phyloP scores from a whole-genome alignment of 2,113 vertebrate species.

The Sarotherodon lohbergeri region DNA sequence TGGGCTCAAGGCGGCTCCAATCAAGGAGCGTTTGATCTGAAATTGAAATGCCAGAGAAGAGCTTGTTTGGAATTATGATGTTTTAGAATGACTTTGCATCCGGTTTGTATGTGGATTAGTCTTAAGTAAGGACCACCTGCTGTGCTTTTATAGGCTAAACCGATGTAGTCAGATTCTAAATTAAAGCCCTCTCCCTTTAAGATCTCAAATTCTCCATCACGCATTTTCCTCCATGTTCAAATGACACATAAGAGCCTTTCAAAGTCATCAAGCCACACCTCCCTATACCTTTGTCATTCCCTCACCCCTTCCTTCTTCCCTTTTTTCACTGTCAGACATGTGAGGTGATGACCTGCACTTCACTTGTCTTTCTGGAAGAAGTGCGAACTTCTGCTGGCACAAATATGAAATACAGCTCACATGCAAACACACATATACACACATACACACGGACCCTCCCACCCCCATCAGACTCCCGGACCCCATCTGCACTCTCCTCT shows the following conservation, averaged over 20 bases:
- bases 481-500: slow-evolving; percentile 94
- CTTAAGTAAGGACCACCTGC: slow-evolving; percentile 51
- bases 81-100: slow-evolving; percentile 48
- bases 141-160: neutral
- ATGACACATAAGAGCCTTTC: slow-evolving; percentile 23
- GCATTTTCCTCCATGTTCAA: neutral
- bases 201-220: neutral
- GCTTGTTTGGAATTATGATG: slow-evolving; percentile 48
- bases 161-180: neutral
- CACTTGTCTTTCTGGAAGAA: slow-evolving; percentile 48
- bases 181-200: slow-evolving; percentile 19
- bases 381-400: slow-evolving; percentile 35
- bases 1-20: slow-evolving; percentile 25
- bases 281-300: neutral
- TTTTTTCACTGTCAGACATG: slow-evolving; percentile 19
- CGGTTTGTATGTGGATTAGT: slow-evolving; percentile 50
- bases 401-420: slow-evolving; percentile 26
- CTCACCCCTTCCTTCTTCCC: neutral
- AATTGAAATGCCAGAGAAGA: slow-evolving; percentile 31
- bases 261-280: slow-evolving; percentile 54
- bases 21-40: slow-evolving; percentile 43
- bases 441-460: neutral
- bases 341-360: slow-evolving; percentile 58
- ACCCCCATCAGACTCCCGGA: slow-evolving; percentile 57
- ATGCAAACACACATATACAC: neutral